Conservation (phyloP, 2,888 invertebrate genomes). For the Stegophylla sp. region DNA sequence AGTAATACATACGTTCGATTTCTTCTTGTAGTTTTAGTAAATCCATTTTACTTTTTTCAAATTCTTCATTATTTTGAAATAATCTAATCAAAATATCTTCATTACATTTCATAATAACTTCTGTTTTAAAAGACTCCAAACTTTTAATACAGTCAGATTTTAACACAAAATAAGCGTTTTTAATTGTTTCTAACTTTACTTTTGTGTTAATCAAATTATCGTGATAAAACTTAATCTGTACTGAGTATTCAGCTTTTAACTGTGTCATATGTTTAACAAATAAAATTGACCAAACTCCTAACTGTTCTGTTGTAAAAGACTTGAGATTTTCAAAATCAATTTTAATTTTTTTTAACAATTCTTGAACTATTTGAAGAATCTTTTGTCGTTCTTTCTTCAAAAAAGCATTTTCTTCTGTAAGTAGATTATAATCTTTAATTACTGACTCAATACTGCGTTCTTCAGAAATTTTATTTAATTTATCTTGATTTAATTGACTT, state of each 20-base stretch:
- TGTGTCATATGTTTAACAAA: constrained; percentile 21
- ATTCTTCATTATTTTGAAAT: constrained; percentile 26
- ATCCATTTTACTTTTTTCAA: constrained; percentile 18
- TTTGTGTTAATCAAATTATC: constrained; percentile 31
- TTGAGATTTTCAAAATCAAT: constrained; percentile 30
- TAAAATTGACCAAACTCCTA: constrained; percentile 18
- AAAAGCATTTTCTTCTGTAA: constrained; percentile 57
- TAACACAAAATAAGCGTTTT: constrained; percentile 18
- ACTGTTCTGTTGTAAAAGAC: constrained; percentile 13
- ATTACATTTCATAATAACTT: constrained; percentile 40
- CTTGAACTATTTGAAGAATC: constrained; percentile 18
- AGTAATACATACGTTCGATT: constrained; percentile 33
- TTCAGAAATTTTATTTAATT: constrained; percentile 52
- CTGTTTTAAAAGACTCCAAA: constrained; percentile 34
- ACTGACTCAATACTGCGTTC: constrained; percentile 55
- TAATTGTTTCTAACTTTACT: constrained; percentile 3
- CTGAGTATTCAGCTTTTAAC: constrained; percentile 14
- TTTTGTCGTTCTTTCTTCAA: constrained; percentile 59
- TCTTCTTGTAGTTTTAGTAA: constrained; percentile 27
- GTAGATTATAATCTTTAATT: constrained; percentile 50
- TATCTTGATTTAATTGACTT: constrained; percentile 49
- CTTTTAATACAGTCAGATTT: constrained; percentile 33
- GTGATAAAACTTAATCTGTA: constrained; percentile 22
- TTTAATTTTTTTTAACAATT: constrained; percentile 36
- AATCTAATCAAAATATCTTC: constrained; percentile 8